Base-by-base conservation (phyloP, 2,888 invertebrate species). In the Amorpha juglandis region DNA sequence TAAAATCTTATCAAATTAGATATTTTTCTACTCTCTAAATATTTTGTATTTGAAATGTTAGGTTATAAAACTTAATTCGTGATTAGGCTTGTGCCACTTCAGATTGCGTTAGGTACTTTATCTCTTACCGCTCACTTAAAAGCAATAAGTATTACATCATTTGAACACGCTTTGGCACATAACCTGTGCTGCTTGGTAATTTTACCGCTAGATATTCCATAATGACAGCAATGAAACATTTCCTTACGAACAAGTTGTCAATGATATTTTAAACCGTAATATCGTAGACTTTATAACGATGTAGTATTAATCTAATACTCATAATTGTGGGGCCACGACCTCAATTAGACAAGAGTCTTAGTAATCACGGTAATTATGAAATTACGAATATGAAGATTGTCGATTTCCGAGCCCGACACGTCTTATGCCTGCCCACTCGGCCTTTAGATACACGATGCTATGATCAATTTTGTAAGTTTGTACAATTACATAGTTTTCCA, bases 341-440 rank as follows among this genome's bases (percentile, higher is more conserved):
- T 86, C 84, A 87, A 88, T 91, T 86, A 88, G 74, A 74, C 70
- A 69, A 76, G 74, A 78, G 79, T 74, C 74, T 76, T 77, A 77
- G 81, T 89, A 89, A 88, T 86, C 86, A 82, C 79, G 79, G 79
- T 88, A 87, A 89, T 91, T 82, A 83, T 84, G 74, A 82, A 85
- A 87, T 86, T 86, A 87, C 80, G 78, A 80, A 84, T 81, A 78
- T 75, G 79, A 84, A 81, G 85, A 90, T 84, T 74, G 85, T 76
- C 81, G 79, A 84, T 88, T 84, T 88, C 89, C 86, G 82, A 84
- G 78, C 77, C 64, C 66, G 68, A 73, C 73, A 70, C 70, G 72
- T 69, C 71, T 62, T 0, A 9, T 19, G 72, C 68, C 73, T 77
- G 71, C 77, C 79, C 77, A 78, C 81, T 72, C 67, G 77, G 84